Base-by-base conservation (phyloP, 2,113 vertebrate species). In the Rhinolophus ferrumequinum region DNA sequence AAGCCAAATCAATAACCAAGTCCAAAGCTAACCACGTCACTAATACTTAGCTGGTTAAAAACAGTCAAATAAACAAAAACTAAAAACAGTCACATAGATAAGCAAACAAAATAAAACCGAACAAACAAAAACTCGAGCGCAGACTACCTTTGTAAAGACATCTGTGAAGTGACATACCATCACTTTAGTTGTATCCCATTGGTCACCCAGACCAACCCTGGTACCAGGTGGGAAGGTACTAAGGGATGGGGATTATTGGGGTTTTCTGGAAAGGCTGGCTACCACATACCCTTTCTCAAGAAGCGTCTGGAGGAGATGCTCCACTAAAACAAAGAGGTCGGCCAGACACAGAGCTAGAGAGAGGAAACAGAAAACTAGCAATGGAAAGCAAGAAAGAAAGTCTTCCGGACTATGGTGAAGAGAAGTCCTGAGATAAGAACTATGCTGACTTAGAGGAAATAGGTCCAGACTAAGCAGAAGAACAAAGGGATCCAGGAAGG, bases 371-470 rank as follows among this genome's bases (percentile, higher is more conserved):
- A 38, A 76, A 22, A 22, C 21, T 44, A 44, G 41, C 41, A 44
- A 0, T 13, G 2, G 33, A 50, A 80, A 84, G 66, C 8, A 33
- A 73, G 81, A 16, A 6, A 41, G n/a, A 77, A 35, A 50, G 35
- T 8, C 50, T 14, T 38, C 15, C 6, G 77, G 44, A 64, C 8
- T 16, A 18, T 0, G 3, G 7, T 1, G 12, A 56, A 47, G 38
- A 30, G 56, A 54, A 44, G 33, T 24, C 67, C 56, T 14, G 21
- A 44, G 28, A 30, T 5, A 3, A 0, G 26, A 33, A 7, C 62
- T 2, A 1, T 2, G 13, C 26, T 1, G 8, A 41, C 33, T 21
- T 50, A 21, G 8, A n/a, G 77, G 54, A 58, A 52, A 33, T 0
- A 19, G 19, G 70, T 50, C 41, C 28, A n/a, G 21, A 30, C 0